These are phyloP conservation scores for Cavia porcellus DNA, from an alignment of 2,113 vertebrate genomes.

Conservation along the genomic window DNA sequence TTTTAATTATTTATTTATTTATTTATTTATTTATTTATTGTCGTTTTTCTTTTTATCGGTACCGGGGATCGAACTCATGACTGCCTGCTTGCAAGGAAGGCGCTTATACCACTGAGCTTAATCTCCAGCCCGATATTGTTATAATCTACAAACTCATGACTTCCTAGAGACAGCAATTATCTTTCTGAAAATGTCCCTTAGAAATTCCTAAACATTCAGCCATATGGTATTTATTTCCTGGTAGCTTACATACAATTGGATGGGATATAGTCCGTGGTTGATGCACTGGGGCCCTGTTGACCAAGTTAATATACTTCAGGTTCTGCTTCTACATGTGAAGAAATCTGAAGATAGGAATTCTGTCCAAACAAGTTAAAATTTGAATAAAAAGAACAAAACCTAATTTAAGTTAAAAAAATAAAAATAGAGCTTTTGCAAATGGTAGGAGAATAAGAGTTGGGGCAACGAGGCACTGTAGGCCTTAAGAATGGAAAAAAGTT, in stretches of 20 bases:
- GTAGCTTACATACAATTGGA: background rate
- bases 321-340: background rate
- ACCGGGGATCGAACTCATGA: too few species aligned
- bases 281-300: background rate
- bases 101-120: too few species aligned
- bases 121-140: background rate
- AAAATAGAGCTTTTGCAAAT: background rate
- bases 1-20: too few species aligned
- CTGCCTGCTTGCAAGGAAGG: too few species aligned
- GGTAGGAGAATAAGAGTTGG: background rate
- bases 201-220: background rate
- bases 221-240: background rate
- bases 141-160: background rate
- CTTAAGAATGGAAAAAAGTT: background rate
- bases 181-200: background rate
- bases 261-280: background rate
- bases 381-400: background rate
- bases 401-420: background rate
- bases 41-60: too few species aligned
- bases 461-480: background rate
- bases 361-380: background rate
- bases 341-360: background rate
- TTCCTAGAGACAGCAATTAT: background rate
- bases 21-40: too few species aligned
- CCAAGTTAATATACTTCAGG: background rate